Conservation (phyloP, 2,888 invertebrate genomes). For the Argyra leucocephala region DNA sequence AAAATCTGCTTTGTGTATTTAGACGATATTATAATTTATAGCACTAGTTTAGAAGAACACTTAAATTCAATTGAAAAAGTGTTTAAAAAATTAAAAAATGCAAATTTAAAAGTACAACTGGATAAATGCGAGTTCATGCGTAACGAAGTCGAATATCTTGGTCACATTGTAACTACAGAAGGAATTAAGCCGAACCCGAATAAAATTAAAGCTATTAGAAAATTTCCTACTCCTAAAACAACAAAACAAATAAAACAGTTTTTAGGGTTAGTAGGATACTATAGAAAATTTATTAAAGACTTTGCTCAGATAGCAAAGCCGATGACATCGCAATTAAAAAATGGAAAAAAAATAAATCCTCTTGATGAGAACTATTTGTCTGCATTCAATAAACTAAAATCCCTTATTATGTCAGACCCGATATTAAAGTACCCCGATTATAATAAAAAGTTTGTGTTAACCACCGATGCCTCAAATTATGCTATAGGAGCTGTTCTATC, state of each 20-base stretch:
- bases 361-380: slow-evolving; percentile 11
- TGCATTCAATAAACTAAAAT: slow-evolving; percentile 17
- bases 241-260: slow-evolving; percentile 18
- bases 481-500: slow-evolving; percentile 28
- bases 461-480: slow-evolving; percentile 29
- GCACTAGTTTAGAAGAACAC: slow-evolving; percentile 16
- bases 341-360: slow-evolving; percentile 9
- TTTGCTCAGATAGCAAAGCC: slow-evolving; percentile 21
- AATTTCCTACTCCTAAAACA: slow-evolving; percentile 16
- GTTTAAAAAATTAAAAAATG: slow-evolving; percentile 10
- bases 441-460: slow-evolving; percentile 25
- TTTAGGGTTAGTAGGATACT: slow-evolving; percentile 16
- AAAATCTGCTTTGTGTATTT: slow-evolving; percentile 17
- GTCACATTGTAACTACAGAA: slow-evolving; percentile 16
- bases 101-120: slow-evolving; percentile 15
- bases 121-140: slow-evolving; percentile 14
- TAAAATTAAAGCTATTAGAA: slow-evolving; percentile 14
- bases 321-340: slow-evolving; percentile 23
- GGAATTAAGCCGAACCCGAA: slow-evolving; percentile 17
- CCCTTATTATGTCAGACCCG: slow-evolving; percentile 22
- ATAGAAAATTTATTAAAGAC: slow-evolving; percentile 17
- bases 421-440: slow-evolving; percentile 33
- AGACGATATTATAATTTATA: slow-evolving; percentile 15
- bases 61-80: slow-evolving; percentile 12
- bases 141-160: slow-evolving; percentile 12